phyloP scores from a whole-genome alignment of 2,113 vertebrate genomes.

The Oxyura jamaicensis region DNA sequence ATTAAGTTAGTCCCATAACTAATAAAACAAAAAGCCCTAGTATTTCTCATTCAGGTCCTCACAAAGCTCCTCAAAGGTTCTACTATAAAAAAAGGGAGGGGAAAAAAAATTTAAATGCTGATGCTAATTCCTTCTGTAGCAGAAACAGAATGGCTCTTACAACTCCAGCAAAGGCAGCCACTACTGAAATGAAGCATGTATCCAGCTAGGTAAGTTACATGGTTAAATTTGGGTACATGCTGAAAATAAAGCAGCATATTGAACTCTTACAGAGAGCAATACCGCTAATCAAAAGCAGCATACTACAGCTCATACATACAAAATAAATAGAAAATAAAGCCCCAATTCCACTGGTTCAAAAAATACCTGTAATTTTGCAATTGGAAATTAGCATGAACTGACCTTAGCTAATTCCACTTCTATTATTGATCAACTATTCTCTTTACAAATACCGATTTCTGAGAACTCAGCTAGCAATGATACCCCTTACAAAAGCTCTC shows the following conservation, averaged over 20 bases:
- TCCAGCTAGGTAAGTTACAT: accelerated
- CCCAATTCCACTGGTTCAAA: too few species aligned
- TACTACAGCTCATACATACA: accelerated
- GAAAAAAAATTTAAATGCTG: not conserved
- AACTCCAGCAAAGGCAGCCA: not conserved
- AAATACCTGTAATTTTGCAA: not conserved
- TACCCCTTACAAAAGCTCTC: too few species aligned
- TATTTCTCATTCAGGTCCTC: not conserved
- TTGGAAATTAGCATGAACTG: accelerated
- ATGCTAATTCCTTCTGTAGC: not conserved
- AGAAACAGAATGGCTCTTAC: accelerated
- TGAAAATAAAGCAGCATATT: not conserved
- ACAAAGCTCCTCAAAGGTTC: not conserved
- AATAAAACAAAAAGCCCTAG: not conserved
- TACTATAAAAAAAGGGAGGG: accelerated
- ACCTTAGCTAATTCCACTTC: not conserved
- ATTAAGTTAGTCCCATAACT: accelerated
- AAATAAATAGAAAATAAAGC: not conserved
- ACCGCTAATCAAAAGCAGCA: not conserved
- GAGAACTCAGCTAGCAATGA: not conserved
- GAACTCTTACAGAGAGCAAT: not conserved
- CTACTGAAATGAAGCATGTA: accelerated
- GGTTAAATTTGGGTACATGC: accelerated
- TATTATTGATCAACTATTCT: accelerated
- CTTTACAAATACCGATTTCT: not conserved